phyloP scores from a whole-genome alignment of 1,140 invertebrate genomes.

The Himalopsyche phryganea region DNA sequence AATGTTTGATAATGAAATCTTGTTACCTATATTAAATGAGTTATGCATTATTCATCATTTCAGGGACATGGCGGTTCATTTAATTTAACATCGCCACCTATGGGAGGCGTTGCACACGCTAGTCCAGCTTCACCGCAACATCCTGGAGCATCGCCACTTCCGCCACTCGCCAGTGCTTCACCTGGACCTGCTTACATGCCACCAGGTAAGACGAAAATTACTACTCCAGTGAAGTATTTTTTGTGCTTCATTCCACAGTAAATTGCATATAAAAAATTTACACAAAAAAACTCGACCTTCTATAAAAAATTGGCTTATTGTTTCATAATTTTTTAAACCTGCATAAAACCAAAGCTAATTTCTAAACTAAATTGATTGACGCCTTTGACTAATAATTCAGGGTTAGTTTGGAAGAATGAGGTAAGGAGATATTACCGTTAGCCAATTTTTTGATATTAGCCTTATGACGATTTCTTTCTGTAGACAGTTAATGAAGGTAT shows the following conservation, averaged over 20 bases:
- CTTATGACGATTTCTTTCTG: too few species aligned
- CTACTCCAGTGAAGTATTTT: neutral
- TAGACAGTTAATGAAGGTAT: too few species aligned
- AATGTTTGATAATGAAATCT: too few species aligned
- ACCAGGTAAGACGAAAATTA: conserved; percentile 50
- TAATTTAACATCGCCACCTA: conserved; percentile 79
- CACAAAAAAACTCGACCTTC: neutral
- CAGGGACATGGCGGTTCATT: conserved; percentile 60
- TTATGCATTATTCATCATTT: too few species aligned
- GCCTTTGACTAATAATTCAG: too few species aligned
- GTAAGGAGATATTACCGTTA: too few species aligned
- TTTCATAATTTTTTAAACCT: neutral
- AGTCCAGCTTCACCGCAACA: conserved; percentile 41
- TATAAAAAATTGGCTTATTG: neutral
- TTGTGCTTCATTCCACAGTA: neutral
- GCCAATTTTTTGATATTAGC: too few species aligned
- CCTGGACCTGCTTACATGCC: conserved; percentile 85
- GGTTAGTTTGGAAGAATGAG: too few species aligned
- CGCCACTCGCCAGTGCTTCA: conserved; percentile 60
- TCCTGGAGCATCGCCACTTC: conserved; percentile 42
- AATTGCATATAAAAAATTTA: neutral
- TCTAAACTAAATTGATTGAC: too few species aligned
- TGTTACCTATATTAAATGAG: too few species aligned
- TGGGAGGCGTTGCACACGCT: conserved; percentile 37
- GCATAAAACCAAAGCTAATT: too few species aligned